Conservation (phyloP, 2,113 vertebrate genomes). For the Taurulus bubalis region DNA sequence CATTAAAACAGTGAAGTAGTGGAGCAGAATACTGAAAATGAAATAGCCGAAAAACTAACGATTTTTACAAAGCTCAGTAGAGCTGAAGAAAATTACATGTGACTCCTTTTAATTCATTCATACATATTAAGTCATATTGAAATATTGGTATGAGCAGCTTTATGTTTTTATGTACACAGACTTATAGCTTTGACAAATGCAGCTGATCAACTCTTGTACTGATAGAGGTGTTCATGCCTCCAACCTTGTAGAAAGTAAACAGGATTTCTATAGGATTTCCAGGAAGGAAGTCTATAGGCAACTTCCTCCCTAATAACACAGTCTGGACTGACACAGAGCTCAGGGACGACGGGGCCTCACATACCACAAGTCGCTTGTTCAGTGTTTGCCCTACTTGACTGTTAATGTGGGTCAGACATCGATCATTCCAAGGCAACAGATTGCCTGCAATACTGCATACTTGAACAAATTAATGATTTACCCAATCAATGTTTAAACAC, state of each 20-base stretch:
- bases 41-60: background rate
- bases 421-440: slow-evolving; percentile 62
- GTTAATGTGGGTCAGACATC: slow-evolving; percentile 62
- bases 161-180: background rate
- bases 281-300: background rate
- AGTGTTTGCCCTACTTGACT: slow-evolving; percentile 44
- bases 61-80: background rate
- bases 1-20: background rate
- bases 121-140: background rate
- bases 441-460: slow-evolving; percentile 63
- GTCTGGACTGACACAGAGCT: slow-evolving; percentile 2
- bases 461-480: slow-evolving; percentile 71
- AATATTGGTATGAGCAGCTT: background rate
- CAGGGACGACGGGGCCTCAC: slow-evolving; percentile 13
- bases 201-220: background rate
- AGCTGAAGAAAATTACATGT: background rate
- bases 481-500: slow-evolving; percentile 64
- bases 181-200: background rate
- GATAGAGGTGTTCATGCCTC: background rate
- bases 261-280: background rate
- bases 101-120: background rate
- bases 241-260: background rate
- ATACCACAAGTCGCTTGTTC: slow-evolving; percentile 6
- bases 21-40: background rate
- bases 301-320: slow-evolving; percentile 1